Base-by-base conservation (phyloP, 2,797 vertebrate genomes). In the Pogonophryne albipinna region DNA sequence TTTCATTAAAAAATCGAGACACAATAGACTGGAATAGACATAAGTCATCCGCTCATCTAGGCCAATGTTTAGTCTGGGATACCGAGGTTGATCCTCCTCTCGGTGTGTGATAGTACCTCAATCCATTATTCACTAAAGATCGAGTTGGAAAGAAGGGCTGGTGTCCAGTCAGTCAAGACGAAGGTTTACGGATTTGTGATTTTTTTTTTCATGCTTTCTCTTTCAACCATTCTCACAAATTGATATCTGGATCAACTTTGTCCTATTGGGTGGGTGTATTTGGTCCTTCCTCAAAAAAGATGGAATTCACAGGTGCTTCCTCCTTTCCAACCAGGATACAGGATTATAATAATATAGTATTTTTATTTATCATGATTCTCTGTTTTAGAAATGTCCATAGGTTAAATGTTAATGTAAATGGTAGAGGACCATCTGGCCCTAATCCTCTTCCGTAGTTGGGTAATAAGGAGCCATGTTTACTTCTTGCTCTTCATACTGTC, bases 1-100 rank as follows among this genome's bases (percentile, higher is more conserved):
- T 93, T 94, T 94, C 89, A 94, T 94, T 91, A 27, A 27, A 80
- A 95, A 94, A 89, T 90, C 62, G n/a, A 84, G 93, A 93, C 95
- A 93, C 92, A 85, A 90, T 92, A 94, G 90, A 93, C 90, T 85
- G 63, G 87, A 87, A 91, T 90, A 85, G 90, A 93, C 92, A 94
- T 86, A 92, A 92, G 91, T 91, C 85, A 88, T 89, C 85, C 80
- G 85, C 87, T 85, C 66, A 15, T 93, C 88, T 85, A 86, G 75
- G 83, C 80, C 87, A 80, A 55, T 91, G 87, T 92, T 93, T 88
- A 90, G 94, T 95, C 89, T 90, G 86, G 85, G 74, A 84, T 60
- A 72, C 74, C 59, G 51, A 67, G 66, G 89, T 45, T 49, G 78
- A 86, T 82, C 78, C 70, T 53, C 72, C 57, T 78, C 86, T 93